phyloP scores from a whole-genome alignment of 1,140 invertebrate genomes.

The Dreissena polymorpha region DNA sequence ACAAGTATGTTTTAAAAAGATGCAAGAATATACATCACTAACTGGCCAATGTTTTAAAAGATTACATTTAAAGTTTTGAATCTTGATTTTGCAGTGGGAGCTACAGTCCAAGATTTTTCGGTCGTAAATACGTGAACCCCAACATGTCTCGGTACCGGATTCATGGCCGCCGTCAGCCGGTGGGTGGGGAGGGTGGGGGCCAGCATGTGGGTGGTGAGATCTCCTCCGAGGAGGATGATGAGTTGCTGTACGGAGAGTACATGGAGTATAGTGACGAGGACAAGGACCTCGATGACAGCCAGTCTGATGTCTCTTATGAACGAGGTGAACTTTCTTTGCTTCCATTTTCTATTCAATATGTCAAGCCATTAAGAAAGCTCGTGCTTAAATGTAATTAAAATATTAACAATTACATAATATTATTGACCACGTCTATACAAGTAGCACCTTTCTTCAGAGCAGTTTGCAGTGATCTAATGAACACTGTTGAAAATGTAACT shows the following conservation, averaged over 20 bases:
- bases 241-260: constrained; percentile 20
- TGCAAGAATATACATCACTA: too few species aligned
- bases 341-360: too few species aligned
- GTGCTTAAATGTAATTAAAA: too few species aligned
- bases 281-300: constrained; percentile 17
- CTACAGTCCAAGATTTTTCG: constrained; percentile 49
- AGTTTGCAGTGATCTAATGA: too few species aligned
- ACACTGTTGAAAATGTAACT: too few species aligned
- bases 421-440: too few species aligned
- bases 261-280: constrained; percentile 52
- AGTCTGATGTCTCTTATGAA: constrained; percentile 42
- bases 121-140: constrained; percentile 57
- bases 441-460: too few species aligned
- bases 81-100: constrained; percentile 52
- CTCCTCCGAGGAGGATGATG: constrained; percentile 4
- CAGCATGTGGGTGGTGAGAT: neutral
- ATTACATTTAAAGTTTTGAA: neutral
- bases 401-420: too few species aligned
- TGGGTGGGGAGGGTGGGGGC: neutral
- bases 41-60: too few species aligned
- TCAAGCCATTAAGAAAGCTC: too few species aligned
- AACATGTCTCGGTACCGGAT: constrained; percentile 61
- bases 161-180: constrained; percentile 4
- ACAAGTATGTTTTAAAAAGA: too few species aligned
- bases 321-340: constrained; percentile 6